Evolutionary conservation across 2,888 invertebrate genomes (phyloP).

Genomic region (Sialis fuliginosa): DNA sequence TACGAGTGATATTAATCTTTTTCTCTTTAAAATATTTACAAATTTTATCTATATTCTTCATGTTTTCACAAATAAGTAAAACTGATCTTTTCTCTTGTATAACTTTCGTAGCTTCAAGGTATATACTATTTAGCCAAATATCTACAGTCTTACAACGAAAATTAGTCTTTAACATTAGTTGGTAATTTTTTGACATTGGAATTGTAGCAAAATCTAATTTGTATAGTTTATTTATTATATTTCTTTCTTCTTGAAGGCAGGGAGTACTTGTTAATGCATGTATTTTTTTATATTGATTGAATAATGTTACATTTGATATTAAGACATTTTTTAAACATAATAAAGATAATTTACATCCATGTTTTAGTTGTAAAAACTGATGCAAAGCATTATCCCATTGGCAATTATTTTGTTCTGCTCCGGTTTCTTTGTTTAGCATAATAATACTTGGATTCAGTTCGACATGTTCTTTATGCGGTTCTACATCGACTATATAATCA

Average conservation of each 20-base stretch:
- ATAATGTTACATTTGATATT: conserved; percentile 19
- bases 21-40: conserved; percentile 7
- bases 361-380: conserved; percentile 24
- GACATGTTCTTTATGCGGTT: conserved; percentile 11
- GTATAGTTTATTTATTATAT: conserved; percentile 15
- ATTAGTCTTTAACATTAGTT: conserved; percentile 12
- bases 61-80: conserved; percentile 15
- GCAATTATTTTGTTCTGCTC: conserved; percentile 18
- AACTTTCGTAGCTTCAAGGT: conserved; percentile 4
- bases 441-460: conserved; percentile 13
- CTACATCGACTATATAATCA: conserved; percentile 18
- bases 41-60: conserved; percentile 11
- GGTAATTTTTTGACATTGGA: conserved; percentile 15
- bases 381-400: conserved; percentile 23
- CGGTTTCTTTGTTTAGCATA: conserved; percentile 20
- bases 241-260: conserved; percentile 16
- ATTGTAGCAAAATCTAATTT: conserved; percentile 16
- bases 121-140: conserved; percentile 8
- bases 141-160: conserved; percentile 7
- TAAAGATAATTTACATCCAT: conserved; percentile 17
- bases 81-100: conserved; percentile 13
- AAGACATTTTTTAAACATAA: conserved; percentile 21
- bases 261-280: conserved; percentile 23
- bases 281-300: conserved; percentile 12
- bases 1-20: conserved; percentile 5